A percentile compares a stretch with the other conserved stretches of the same genome.
Evolutionary conservation across 2,797 vertebrate genomes (phyloP).

Genomic region (Neopelma chrysocephalum): DNA sequence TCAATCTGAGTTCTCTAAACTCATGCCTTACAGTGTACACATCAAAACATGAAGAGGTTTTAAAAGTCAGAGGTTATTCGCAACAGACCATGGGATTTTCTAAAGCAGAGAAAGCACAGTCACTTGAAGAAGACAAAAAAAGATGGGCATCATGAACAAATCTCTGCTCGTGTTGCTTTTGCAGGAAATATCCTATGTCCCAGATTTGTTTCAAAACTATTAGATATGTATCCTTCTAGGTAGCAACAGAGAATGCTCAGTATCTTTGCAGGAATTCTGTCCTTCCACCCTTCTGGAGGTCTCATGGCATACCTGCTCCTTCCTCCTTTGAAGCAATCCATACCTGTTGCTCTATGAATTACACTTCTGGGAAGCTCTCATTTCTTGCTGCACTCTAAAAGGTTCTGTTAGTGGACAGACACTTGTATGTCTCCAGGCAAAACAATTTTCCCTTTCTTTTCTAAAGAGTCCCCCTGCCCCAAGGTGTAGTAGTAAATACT

Average conservation of each 20-base stretch:
- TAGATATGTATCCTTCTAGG: neutral
- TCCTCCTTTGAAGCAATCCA: neutral
- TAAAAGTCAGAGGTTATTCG: neutral
- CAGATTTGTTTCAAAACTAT: neutral
- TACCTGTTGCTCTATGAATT: neutral
- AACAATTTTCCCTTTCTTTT: neutral
- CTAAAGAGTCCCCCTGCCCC: neutral
- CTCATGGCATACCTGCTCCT: fast-evolving
- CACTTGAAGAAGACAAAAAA: neutral
- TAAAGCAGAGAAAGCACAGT: neutral
- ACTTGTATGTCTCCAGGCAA: neutral
- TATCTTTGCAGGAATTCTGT: neutral
- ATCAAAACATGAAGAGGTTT: neutral
- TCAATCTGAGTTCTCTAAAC: neutral
- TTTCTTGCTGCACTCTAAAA: neutral
- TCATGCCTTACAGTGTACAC: neutral
- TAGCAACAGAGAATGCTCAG: neutral
- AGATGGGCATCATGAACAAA: neutral
- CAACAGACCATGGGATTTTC: neutral
- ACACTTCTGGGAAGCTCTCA: neutral
- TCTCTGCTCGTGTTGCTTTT: neutral
- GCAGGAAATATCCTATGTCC: neutral
- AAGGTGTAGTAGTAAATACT: neutral
- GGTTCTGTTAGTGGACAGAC: neutral
- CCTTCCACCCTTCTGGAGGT: neutral